Percentiles rank a stretch among this genome's conserved stretches.
These are phyloP conservation scores for Lutraria rhynchaena DNA, from an alignment of 1,140 invertebrate genomes.

Conservation along the genomic window DNA sequence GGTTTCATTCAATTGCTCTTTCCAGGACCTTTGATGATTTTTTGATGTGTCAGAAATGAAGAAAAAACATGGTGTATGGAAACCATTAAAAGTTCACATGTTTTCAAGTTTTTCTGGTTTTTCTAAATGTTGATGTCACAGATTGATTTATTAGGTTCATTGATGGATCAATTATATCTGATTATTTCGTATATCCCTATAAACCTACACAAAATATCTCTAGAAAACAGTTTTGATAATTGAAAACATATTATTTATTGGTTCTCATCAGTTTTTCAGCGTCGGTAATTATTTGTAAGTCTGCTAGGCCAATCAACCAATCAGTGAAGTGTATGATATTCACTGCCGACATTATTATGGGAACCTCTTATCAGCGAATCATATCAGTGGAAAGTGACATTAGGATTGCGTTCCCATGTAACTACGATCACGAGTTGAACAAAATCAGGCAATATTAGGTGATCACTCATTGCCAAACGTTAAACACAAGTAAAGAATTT, in stretches of 20 bases:
- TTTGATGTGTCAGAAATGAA: too few relatives aligned
- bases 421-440: slow-evolving; percentile 45
- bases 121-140: too few relatives aligned
- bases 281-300: slow-evolving; percentile 54
- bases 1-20: too few relatives aligned
- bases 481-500: slow-evolving; percentile 33
- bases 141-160: slow-evolving; percentile 13
- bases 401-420: slow-evolving; percentile 54
- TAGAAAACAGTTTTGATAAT: slow-evolving; percentile 52
- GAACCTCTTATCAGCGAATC: slow-evolving; percentile 50
- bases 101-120: too few relatives aligned
- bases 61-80: too few relatives aligned
- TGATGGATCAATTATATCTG: slow-evolving; percentile 5
- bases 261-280: slow-evolving; percentile 26
- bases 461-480: slow-evolving; percentile 37
- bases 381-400: slow-evolving; percentile 58
- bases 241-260: slow-evolving; percentile 60
- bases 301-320: slow-evolving; percentile 56
- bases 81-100: too few relatives aligned
- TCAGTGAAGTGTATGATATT: slow-evolving; percentile 52
- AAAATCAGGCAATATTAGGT: slow-evolving; percentile 48
- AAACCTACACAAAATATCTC: slow-evolving; percentile 28
- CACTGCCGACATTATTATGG: slow-evolving; percentile 50
- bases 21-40: too few relatives aligned
- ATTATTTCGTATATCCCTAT: slow-evolving; percentile 38